Percentiles rank a stretch among this genome's conserved stretches.
Conservation (phyloP, 2,797 vertebrate species). For the Smutsia gigantea region DNA sequence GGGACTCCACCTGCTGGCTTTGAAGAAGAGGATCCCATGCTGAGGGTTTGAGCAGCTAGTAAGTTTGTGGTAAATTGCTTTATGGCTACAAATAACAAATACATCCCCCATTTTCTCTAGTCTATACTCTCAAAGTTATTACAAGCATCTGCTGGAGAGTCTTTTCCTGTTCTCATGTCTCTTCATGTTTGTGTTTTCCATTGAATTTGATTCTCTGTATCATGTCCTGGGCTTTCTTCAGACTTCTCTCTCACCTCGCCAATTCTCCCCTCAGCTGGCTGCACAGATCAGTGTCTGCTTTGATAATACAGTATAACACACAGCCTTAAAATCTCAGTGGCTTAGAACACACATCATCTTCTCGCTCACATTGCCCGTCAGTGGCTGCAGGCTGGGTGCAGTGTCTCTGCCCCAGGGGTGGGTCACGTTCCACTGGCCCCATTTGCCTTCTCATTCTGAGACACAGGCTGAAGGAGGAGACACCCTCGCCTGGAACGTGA, state of each 20-base stretch:
- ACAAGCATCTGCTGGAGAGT: not conserved
- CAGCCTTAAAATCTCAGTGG: not conserved
- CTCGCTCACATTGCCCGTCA: not conserved
- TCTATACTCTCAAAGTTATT: not conserved
- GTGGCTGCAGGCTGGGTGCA: not conserved
- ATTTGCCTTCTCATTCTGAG: not conserved
- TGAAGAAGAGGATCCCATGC: not conserved
- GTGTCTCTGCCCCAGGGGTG: not conserved
- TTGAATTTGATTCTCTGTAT: not conserved
- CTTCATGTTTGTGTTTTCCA: not conserved
- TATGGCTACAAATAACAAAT: not conserved
- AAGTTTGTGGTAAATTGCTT: not conserved
- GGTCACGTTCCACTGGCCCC: not conserved
- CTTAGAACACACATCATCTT: not conserved
- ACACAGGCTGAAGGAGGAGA: not conserved
- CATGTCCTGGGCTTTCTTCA: not conserved
- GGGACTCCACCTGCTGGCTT: not conserved
- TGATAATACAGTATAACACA: not conserved
- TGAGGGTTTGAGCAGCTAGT: not conserved
- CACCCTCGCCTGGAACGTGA: not conserved
- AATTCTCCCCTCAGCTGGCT: not conserved
- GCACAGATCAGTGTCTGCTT: not conserved
- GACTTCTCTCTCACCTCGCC: not conserved
- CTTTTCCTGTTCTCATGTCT: not conserved
- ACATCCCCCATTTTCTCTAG: not conserved